Conservation (phyloP, 2,888 invertebrate genomes). For the Oscheius sp. region DNA sequence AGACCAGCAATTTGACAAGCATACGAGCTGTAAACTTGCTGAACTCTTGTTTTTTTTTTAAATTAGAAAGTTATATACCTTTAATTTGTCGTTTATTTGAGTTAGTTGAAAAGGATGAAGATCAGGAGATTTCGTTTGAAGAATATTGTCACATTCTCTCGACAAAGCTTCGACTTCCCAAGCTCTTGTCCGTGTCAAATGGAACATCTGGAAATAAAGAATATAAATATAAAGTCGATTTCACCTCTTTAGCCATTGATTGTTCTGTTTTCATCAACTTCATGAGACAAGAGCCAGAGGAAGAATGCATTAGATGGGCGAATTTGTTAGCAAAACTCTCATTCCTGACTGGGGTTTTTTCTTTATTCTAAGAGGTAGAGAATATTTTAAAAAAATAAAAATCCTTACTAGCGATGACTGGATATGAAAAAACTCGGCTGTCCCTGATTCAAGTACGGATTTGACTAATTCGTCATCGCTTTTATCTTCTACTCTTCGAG, state of each 20-base stretch:
- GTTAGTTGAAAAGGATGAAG: conserved; percentile 59
- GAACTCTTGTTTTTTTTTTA: conserved; percentile 12
- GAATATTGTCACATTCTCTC: conserved; percentile 51
- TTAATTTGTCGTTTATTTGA: conserved; percentile 60
- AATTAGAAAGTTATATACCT: conserved; percentile 37
- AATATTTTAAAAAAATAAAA: neutral
- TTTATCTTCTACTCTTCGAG: conserved; percentile 13
- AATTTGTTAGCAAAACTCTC: conserved; percentile 26
- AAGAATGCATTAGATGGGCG: conserved; percentile 31
- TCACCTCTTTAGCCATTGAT: conserved; percentile 57
- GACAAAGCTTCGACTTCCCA: conserved; percentile 59
- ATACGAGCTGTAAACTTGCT: conserved; percentile 60
- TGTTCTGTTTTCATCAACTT: conserved; percentile 54
- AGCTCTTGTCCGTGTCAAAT: conserved; percentile 57
- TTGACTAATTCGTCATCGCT: conserved; percentile 13
- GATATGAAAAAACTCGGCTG: neutral
- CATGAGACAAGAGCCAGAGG: conserved; percentile 37
- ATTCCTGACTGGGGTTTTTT: neutral
- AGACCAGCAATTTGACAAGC: conserved; percentile 58
- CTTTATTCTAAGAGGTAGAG: neutral
- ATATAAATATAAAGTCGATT: neutral
- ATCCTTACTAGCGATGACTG: neutral
- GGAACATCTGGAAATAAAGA: conserved; percentile 45
- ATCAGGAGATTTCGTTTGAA: conserved; percentile 39
- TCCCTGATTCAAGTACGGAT: neutral